Conservation (phyloP, 2,113 vertebrate genomes). For the Polypterus senegalus region DNA sequence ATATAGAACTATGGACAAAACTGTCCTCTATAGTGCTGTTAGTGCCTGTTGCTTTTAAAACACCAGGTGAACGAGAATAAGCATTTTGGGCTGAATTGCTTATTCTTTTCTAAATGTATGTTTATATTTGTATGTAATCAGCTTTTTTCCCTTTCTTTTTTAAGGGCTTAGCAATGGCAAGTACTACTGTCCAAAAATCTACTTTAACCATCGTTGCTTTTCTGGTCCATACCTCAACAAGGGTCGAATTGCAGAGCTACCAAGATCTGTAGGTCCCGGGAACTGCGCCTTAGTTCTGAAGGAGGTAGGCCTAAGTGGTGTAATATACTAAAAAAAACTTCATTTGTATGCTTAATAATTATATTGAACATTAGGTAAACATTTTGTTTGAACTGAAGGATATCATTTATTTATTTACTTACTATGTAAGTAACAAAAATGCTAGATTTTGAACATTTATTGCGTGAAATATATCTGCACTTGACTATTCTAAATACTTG, state of each 20-base stretch:
- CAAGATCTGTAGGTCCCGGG: conserved; percentile 90
- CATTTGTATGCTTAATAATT: too few species aligned
- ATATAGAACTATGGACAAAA: too few species aligned
- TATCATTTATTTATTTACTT: too few species aligned
- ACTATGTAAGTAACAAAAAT: too few species aligned
- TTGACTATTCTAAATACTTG: too few species aligned
- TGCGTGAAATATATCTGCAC: too few species aligned
- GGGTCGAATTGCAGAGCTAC: conserved; percentile 89
- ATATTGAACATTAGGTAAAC: too few species aligned
- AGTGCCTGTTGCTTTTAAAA: too few species aligned
- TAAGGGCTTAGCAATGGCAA: conserved; percentile 69
- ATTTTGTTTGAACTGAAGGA: too few species aligned
- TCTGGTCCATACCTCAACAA: conserved; percentile 97
- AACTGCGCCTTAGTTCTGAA: conserved; percentile 91
- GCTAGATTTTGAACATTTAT: too few species aligned
- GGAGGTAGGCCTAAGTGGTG: conserved; percentile 59
- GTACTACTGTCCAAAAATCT: conserved; percentile 94
- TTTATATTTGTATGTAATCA: not conserved
- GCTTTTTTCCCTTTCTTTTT: not conserved
- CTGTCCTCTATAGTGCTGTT: too few species aligned
- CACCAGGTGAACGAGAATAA: not conserved
- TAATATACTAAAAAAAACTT: too few species aligned
- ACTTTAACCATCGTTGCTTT: conserved; percentile 96
- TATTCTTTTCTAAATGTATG: not conserved
- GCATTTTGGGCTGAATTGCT: not conserved